Conservation (phyloP, 2,888 invertebrate species). For the Pseudococcus jackbeardsleyi region DNA sequence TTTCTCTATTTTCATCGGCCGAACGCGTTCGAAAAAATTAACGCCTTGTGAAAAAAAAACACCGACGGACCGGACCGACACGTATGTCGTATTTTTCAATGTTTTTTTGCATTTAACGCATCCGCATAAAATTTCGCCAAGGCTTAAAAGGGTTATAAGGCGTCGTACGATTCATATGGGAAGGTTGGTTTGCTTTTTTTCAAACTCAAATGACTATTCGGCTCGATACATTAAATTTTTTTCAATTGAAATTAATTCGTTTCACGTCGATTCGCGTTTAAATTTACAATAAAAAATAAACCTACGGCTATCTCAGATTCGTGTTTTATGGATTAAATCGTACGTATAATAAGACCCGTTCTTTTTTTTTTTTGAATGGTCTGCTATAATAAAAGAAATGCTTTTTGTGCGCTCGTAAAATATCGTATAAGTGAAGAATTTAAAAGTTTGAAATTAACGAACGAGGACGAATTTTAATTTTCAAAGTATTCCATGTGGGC, state of each 20-base stretch:
- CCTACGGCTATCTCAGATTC: neutral
- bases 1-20: constrained; percentile 13
- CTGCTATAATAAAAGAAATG: neutral
- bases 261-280: constrained; percentile 27
- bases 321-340: constrained; percentile 27
- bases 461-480: neutral
- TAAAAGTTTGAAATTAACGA: neutral
- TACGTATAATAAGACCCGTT: neutral
- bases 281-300: constrained; percentile 30
- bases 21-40: constrained; percentile 39
- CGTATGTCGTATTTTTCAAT: constrained; percentile 32
- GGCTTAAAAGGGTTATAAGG: constrained; percentile 34
- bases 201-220: constrained; percentile 22
- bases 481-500: too few relatives aligned
- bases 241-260: constrained; percentile 32
- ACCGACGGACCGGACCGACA: neutral
- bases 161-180: neutral
- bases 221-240: constrained; percentile 43
- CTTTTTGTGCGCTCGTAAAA: neutral
- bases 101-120: constrained; percentile 39
- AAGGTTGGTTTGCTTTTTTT: neutral
- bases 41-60: constrained; percentile 31
- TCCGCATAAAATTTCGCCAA: constrained; percentile 28
- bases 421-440: neutral
- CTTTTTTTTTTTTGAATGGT: neutral